phyloP scores from a whole-genome alignment of 2,113 vertebrate genomes.

The Toxostoma redivivum region DNA sequence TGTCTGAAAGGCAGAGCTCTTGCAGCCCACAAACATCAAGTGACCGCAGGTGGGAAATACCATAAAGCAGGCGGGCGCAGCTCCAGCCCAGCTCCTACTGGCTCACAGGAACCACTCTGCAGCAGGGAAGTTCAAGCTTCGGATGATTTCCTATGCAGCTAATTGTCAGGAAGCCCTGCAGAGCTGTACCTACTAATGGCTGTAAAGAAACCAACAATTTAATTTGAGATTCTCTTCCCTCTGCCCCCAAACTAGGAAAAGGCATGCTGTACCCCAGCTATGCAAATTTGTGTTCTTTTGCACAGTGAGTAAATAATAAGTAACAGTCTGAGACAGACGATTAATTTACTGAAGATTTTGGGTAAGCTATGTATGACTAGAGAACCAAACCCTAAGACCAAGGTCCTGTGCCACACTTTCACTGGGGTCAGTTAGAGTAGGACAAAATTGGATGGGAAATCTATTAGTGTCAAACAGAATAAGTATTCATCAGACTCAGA shows the following conservation, averaged over 20 bases:
- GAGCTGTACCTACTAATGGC: neutral
- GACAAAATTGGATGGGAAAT: neutral
- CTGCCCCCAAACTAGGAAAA: neutral
- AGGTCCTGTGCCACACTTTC: neutral
- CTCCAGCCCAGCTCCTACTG: neutral
- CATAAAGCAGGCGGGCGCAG: neutral
- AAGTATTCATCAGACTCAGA: neutral
- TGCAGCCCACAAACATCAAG: accelerated
- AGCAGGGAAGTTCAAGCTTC: neutral
- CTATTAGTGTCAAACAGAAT: neutral
- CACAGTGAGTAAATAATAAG: neutral
- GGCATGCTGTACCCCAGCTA: neutral
- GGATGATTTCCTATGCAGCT: neutral
- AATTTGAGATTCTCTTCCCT: neutral
- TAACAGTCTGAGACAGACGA: neutral
- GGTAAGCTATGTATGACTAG: neutral
- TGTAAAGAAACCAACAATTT: neutral
- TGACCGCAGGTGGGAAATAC: neutral
- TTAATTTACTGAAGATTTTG: neutral
- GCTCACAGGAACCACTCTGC: neutral
- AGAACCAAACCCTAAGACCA: neutral
- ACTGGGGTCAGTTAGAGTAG: neutral
- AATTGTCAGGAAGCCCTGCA: neutral
- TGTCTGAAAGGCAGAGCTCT: neutral
- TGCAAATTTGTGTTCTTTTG: neutral